These are phyloP conservation scores for Myiopsitta monachus DNA, from an alignment of 2,113 vertebrate genomes.

Conservation along the genomic window DNA sequence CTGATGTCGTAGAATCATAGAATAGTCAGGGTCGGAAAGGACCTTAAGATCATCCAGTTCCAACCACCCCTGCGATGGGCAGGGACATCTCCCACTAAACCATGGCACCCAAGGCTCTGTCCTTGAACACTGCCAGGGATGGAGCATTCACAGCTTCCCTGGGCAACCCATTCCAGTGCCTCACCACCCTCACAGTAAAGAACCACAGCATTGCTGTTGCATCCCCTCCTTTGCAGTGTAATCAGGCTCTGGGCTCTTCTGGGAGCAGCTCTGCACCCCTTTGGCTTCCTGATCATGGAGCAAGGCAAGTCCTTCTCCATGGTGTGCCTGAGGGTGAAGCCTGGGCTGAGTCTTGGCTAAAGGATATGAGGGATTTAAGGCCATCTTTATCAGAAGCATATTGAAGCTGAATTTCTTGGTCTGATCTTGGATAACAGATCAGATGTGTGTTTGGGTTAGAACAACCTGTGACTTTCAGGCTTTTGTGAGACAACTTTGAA, in stretches of 20 bases:
- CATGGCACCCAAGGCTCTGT: too few relatives aligned
- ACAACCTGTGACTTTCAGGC: not conserved
- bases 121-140: too few relatives aligned
- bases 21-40: too few relatives aligned
- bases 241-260: not conserved
- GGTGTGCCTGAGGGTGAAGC: too few relatives aligned
- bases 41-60: too few relatives aligned
- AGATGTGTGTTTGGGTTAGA: fast-evolving
- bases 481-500: not conserved
- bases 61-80: too few relatives aligned
- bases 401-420: not conserved
- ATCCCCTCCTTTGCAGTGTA: not conserved
- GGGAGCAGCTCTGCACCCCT: not conserved
- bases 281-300: not conserved
- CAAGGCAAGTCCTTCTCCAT: fast-evolving
- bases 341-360: not conserved
- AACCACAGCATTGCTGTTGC: fast-evolving
- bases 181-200: too few relatives aligned
- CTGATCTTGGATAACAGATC: not conserved
- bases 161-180: too few relatives aligned
- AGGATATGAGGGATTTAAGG: not conserved
- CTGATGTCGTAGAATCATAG: not conserved
- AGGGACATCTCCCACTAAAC: too few relatives aligned
- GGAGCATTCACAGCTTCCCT: too few relatives aligned
- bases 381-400: fast-evolving